Evolutionary conservation across 2,797 vertebrate species (phyloP), one percentile per base, ranked within the genome.

Genomic region (Anableps anableps): DNA sequence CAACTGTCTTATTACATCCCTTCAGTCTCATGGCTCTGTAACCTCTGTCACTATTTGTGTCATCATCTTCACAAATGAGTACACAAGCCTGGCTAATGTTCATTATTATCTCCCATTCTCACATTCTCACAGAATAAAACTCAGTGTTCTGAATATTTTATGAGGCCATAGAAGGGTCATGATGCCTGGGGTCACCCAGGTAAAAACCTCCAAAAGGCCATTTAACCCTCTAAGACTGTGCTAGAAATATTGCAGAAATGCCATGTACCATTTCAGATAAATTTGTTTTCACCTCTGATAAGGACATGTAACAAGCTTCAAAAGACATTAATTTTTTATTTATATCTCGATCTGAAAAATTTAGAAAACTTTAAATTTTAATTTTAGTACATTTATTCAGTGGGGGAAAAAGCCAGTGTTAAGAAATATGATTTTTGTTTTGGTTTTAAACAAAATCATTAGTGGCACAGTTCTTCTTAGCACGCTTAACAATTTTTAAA

Each of bases 131-230:
- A 75, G 72, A 90, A 88, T 85, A 86, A 92, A 93, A 91, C 91
- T 86, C 85, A 91, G 84, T 88, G 84, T 85, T 75, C 76, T 90
- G 85, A 89, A 93, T 91, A 89, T 82, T 90, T 92, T 85, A 91
- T 90, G 83, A 88, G 75, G 80, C 81, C 83, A 82, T 71, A 80
- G 75, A 75, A 72, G 74, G 83, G 80, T 89, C 83, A 89, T 92
- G 90, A 91, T 88, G 70, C 75, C 84, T 80, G 86, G 89, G 90
- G 89, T 91, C 89, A 89, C 72, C 76, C 70, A 77, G 62, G 78
- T 88, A 87, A 87, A 81, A 74, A 77, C 74, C 74, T 88, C 76
- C 80, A 84, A 68, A 73, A 86, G 66, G 64, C 83, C 80, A 73
- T 90, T 86, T 89, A 10, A 26, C 53, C 23, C 53, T 81, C 73